phyloP scores from a whole-genome alignment of 1,140 invertebrate genomes.

The Hyphantria cunea region DNA sequence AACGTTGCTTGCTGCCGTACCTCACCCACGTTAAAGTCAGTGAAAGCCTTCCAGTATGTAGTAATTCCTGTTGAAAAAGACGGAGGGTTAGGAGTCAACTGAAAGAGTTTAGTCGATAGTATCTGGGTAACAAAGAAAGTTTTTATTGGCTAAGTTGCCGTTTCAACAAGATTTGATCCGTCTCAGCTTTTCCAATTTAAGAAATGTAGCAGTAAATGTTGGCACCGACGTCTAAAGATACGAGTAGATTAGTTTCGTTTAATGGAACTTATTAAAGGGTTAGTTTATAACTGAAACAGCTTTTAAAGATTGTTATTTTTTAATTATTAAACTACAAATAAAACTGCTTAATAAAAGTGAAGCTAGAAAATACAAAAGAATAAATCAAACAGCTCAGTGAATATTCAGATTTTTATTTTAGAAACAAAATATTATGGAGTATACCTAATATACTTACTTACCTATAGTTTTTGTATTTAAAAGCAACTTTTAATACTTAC shows the following conservation, averaged over 20 bases:
- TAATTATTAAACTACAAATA: too few relatives aligned
- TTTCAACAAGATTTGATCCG: constrained; percentile 53
- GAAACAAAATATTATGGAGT: too few relatives aligned
- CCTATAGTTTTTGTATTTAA: too few relatives aligned
- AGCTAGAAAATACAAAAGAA: too few relatives aligned
- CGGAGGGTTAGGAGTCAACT: constrained; percentile 45
- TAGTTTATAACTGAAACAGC: not conserved
- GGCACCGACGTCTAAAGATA: constrained; percentile 28
- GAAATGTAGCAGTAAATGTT: constrained; percentile 63
- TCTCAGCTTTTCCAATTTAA: constrained; percentile 73
- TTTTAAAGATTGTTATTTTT: too few relatives aligned
- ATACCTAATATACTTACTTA: too few relatives aligned
- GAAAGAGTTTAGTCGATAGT: constrained; percentile 69
- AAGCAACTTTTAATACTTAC: too few relatives aligned
- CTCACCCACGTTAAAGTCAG: constrained; percentile 4
- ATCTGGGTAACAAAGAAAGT: constrained; percentile 78
- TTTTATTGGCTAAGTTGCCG: constrained; percentile 71
- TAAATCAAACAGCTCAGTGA: too few relatives aligned
- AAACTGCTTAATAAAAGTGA: too few relatives aligned
- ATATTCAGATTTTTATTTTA: too few relatives aligned
- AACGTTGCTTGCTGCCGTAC: constrained; percentile 12
- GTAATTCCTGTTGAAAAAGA: constrained; percentile 41
- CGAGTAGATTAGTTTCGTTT: constrained; percentile 24
- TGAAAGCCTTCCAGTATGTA: constrained; percentile 5
- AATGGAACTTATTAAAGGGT: constrained; percentile 16